A percentile compares a stretch with the other conserved stretches of the same genome.
These are phyloP conservation scores for Pontoporia blainvillei DNA, from an alignment of 2,113 vertebrate genomes.

Conservation along the genomic window DNA sequence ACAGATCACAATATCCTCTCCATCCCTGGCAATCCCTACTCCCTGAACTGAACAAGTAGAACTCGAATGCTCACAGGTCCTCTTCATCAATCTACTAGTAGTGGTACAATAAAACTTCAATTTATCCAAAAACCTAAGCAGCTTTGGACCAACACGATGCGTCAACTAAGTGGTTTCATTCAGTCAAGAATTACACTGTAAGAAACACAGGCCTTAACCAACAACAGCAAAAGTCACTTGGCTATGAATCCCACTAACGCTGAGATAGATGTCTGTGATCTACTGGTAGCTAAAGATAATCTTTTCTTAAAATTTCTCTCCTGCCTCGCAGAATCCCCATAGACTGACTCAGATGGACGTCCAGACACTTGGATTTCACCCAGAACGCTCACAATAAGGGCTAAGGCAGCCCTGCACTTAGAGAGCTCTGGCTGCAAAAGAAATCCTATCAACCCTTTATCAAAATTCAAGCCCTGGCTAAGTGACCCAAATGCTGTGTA, in stretches of 20 bases:
- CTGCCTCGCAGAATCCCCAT: not conserved
- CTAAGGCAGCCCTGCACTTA: not conserved
- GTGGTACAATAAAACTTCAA: not conserved
- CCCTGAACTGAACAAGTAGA: rapidly evolving
- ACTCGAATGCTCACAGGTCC: rapidly evolving
- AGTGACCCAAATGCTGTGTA: rapidly evolving
- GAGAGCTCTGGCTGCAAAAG: rapidly evolving
- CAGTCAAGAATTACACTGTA: not conserved
- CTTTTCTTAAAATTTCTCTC: not conserved
- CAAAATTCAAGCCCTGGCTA: not conserved
- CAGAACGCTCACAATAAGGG: not conserved
- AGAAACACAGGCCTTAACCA: not conserved
- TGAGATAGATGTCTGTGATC: not conserved
- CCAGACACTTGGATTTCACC: not conserved
- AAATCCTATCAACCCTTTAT: rapidly evolving
- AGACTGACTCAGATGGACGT: not conserved
- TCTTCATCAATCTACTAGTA: rapidly evolving
- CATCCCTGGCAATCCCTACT: not conserved
- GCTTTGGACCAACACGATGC: not conserved
- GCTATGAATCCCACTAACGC: not conserved
- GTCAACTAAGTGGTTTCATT: not conserved
- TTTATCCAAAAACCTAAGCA: not conserved
- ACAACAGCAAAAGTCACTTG: too few relatives aligned
- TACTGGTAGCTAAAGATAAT: not conserved
- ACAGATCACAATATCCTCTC: rapidly evolving